Percentiles rank a stretch among this genome's conserved stretches.
Conservation (phyloP, 2,113 vertebrate genomes). For the Saimiri boliviensis region DNA sequence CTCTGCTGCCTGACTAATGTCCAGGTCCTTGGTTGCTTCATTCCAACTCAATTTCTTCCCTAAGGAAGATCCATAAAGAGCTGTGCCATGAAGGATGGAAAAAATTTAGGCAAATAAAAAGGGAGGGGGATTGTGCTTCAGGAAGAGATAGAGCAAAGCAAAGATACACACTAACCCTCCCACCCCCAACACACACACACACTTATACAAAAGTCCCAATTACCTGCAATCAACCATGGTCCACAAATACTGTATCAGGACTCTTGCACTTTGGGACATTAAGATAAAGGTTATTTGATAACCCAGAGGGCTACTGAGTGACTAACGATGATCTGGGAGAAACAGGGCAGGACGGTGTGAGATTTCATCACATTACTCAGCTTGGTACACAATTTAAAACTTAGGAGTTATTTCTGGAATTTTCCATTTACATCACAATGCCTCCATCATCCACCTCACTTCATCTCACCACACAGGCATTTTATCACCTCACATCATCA, state of each 20-base stretch:
- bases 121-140: not conserved
- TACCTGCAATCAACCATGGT: not conserved
- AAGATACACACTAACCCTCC: not conserved
- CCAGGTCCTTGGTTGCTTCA: not conserved
- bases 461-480: not conserved
- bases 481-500: not conserved
- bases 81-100: not conserved
- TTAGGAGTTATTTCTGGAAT: not conserved
- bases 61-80: not conserved
- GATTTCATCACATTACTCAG: not conserved
- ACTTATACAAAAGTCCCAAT: not conserved
- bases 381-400: not conserved
- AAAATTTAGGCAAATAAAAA: not conserved
- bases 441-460: not conserved
- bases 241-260: not conserved
- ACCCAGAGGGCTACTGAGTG: not conserved
- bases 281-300: not conserved
- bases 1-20: not conserved
- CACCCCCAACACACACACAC: not conserved
- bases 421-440: not conserved
- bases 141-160: not conserved
- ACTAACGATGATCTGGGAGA: not conserved
- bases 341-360: not conserved
- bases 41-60: not conserved
- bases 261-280: not conserved